Percentiles rank a stretch among this genome's conserved stretches.
Evolutionary conservation across 1,140 invertebrate genomes (phyloP).

Genomic region (Drosophila arawakana): DNA sequence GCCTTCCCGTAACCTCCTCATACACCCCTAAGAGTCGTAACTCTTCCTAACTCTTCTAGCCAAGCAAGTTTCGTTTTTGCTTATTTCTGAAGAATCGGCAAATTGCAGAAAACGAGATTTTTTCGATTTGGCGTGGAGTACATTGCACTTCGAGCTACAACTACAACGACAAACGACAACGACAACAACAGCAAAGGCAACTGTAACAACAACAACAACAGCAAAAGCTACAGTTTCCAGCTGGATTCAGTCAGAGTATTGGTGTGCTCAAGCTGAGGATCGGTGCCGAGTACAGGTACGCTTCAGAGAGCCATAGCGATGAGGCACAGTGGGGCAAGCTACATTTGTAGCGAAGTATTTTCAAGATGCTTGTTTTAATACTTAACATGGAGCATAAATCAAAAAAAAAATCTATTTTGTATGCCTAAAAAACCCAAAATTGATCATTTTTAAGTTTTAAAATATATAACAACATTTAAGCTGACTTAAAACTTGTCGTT

Average conservation of each 20-base stretch:
- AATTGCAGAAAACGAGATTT: slow-evolving; percentile 80
- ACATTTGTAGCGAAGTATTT: background rate
- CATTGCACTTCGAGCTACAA: slow-evolving; percentile 72
- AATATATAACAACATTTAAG: no score
- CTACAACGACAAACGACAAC: slow-evolving; percentile 4
- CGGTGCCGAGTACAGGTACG: slow-evolving; percentile 61
- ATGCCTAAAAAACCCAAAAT: no score
- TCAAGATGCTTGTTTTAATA: background rate
- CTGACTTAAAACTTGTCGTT: no score
- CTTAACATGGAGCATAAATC: background rate
- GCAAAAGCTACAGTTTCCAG: slow-evolving; percentile 38
- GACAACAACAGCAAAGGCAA: slow-evolving; percentile 15
- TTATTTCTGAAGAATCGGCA: slow-evolving; percentile 79
- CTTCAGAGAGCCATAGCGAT: slow-evolving; percentile 28
- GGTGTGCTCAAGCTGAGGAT: slow-evolving; percentile 54
- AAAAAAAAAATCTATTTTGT: no score
- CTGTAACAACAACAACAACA: slow-evolving; percentile 5
- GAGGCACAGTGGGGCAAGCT: slow-evolving; percentile 18
- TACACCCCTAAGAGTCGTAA: slow-evolving; percentile 12
- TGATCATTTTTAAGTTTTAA: no score
- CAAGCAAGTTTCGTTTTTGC: slow-evolving; percentile 73
- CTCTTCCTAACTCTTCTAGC: slow-evolving; percentile 44
- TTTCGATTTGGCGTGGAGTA: slow-evolving; percentile 64
- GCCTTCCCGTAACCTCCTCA: slow-evolving; percentile 1
- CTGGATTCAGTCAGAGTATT: slow-evolving; percentile 43